Evolutionary conservation across 2,888 invertebrate species (phyloP), one percentile per base, ranked within the genome.

Genomic region (Tenthredo livida): DNA sequence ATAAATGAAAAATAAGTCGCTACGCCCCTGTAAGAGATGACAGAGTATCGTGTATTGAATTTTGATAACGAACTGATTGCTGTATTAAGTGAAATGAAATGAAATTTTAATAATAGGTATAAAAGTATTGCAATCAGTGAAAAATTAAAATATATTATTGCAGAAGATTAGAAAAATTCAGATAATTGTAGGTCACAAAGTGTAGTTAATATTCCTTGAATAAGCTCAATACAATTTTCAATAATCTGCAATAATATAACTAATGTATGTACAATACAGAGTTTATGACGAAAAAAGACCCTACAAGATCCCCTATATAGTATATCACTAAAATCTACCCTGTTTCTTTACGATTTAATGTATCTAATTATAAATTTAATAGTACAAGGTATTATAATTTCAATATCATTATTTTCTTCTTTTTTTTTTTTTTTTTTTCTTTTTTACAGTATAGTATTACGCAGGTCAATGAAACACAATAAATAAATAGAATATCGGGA

Each of bases 321-420:
- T 80, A 58, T 80, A 80, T 80, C 80, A 80, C 80, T 80, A 80
- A 80, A 80, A 80, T 80, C 80, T 80, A 80, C 80, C 80, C 80
- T 80, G 80, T 80, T 80, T 61, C 80, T 40, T 80, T 58, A 80
- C 21, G 61, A 50, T 80, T 58, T 80, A 58, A 58, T 61, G 10
- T 58, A 80, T 80, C 40, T 80, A 61, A 80, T 80, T 80, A 80
- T n/a, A 43, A 80, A 80, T 47, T 47, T 47, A 2, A 47, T 80
- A 80, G 80, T 80, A 80, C 25, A 80, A 80, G 80, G 25, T 80
- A 77, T 77, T 29, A 61, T 78, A 58, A 40, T 80, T 80, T 61
- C 17, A 54, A 25, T 50, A 25, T 54, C 12, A 25, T 77, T 54
- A 7, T 54, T 75, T 47, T 43, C 33, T 15, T 15, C 15, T 54